Base-by-base conservation (phyloP, 2,797 vertebrate species). In the Danio choprae region DNA sequence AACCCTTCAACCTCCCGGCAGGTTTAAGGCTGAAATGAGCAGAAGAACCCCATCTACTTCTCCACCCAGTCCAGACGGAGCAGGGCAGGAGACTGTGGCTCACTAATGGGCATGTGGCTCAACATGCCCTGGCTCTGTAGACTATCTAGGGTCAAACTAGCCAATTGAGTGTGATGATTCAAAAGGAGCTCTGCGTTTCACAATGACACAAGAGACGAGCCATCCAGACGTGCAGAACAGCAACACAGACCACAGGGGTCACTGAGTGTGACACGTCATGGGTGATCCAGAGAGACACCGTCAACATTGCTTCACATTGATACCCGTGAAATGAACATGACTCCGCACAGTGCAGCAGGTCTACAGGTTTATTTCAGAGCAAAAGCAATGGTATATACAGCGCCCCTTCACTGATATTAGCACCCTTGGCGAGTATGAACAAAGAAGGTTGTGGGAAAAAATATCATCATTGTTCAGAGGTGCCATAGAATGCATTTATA, bases 111-210 rank as follows among this genome's bases (percentile, higher is more conserved):
- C 81, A 87, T 85, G 90, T 83, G 80, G 86, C 84, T 76, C 87
- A 87, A 91, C 83, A 83, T 90, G 86, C 84, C 88, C 89, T 87
- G 90, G 90, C 84, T 92, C 92, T 94, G 94, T 53, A 59, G 81
- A 92, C 88, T 81, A 90, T 94, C 93, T 91, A 74, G 82, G 91
- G 88, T 90, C 90, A 89, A 29, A 86, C 59, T 56, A 81, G 78
- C 76, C 89, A 84, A 94, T 92, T 93, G 89, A 90, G 84, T 74
- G 81, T 93, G 92, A 93, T 90, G 87, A 91, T 80, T 82, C 71
- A 82, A 82, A 78, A 7, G 46, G 55, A 74, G 40, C n/a, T 79
- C 67, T 68, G 78, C 70, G 43, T 74, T 82, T 59, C 68, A 74
- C 46, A 51, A 65, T 44, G 81, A 83, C 90, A 81, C 85, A 84